Conservation (phyloP, 1,140 invertebrate genomes). For the Panulirus ornatus region DNA sequence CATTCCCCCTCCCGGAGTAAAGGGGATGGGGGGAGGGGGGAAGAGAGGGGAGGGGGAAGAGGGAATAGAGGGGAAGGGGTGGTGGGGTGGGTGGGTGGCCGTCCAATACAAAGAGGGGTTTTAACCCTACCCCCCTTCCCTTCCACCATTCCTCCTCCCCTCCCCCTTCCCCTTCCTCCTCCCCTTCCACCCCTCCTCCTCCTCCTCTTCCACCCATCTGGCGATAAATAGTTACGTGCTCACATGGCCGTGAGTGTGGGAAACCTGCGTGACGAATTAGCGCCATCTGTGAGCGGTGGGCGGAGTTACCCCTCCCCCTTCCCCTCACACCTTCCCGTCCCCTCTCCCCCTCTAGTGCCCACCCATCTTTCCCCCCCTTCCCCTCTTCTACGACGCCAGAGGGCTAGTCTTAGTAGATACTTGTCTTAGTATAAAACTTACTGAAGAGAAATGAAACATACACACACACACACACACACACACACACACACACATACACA, state of each 20-base stretch:
- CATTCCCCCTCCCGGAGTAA: too few species aligned
- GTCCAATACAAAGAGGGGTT: background rate
- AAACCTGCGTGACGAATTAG: slow-evolving; percentile 51
- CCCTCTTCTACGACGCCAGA: background rate
- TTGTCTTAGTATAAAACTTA: background rate
- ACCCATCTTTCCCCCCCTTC: too few species aligned
- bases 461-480: slow-evolving; percentile 23
- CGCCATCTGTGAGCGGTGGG: slow-evolving; percentile 27
- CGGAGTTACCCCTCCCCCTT: background rate
- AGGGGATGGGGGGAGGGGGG: background rate
- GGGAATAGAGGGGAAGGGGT: background rate
- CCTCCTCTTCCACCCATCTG: background rate
- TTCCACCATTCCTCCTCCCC: background rate
- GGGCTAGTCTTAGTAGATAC: background rate
- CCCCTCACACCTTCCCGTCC: too few species aligned
- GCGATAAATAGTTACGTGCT: slow-evolving; percentile 40
- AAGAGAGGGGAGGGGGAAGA: background rate
- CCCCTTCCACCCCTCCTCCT: background rate
- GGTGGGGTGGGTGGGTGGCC: too few species aligned
- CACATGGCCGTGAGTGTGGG: slow-evolving; percentile 24
- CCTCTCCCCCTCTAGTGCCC: too few species aligned
- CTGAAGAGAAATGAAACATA: background rate
- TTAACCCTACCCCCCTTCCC: background rate
- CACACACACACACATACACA: slow-evolving; percentile 13
- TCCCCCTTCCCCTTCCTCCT: background rate